Evolutionary conservation across 2,888 invertebrate genomes (phyloP).

Genomic region (Linyphia triangularis): DNA sequence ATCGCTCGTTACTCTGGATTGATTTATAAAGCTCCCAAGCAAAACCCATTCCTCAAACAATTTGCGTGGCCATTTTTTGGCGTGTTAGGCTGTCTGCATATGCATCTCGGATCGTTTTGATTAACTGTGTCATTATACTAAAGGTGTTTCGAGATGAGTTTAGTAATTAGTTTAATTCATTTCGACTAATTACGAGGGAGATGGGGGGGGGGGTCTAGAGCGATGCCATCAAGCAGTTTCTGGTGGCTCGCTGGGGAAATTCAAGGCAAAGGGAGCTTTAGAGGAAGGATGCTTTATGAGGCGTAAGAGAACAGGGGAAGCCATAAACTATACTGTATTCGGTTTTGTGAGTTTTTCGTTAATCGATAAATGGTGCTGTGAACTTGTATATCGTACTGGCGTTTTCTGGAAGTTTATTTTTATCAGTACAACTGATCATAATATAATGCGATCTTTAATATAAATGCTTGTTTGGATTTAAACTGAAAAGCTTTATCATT

Average conservation of each 20-base stretch:
- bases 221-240: slow-evolving; percentile 11
- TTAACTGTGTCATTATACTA: slow-evolving; percentile 66
- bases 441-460: too few relatives aligned
- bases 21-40: slow-evolving; percentile 28
- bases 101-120: slow-evolving; percentile 42
- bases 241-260: slow-evolving; percentile 34
- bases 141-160: slow-evolving; percentile 61
- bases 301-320: neutral
- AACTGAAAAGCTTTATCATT: too few relatives aligned
- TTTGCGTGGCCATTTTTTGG: slow-evolving; percentile 1
- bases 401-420: too few relatives aligned
- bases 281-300: slow-evolving; percentile 40
- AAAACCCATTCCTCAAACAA: slow-evolving; percentile 9
- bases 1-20: neutral
- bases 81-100: neutral
- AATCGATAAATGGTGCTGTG: neutral
- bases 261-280: slow-evolving; percentile 8
- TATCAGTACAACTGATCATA: too few relatives aligned
- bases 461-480: too few relatives aligned
- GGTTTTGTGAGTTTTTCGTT: neutral
- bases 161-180: slow-evolving; percentile 70
- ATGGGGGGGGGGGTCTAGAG: neutral
- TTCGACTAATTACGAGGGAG: slow-evolving; percentile 29
- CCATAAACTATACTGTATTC: neutral
- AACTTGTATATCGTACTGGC: too few relatives aligned